These are phyloP conservation scores for Simalia tracyae DNA, from an alignment of 2,797 vertebrate genomes.

Conservation along the genomic window DNA sequence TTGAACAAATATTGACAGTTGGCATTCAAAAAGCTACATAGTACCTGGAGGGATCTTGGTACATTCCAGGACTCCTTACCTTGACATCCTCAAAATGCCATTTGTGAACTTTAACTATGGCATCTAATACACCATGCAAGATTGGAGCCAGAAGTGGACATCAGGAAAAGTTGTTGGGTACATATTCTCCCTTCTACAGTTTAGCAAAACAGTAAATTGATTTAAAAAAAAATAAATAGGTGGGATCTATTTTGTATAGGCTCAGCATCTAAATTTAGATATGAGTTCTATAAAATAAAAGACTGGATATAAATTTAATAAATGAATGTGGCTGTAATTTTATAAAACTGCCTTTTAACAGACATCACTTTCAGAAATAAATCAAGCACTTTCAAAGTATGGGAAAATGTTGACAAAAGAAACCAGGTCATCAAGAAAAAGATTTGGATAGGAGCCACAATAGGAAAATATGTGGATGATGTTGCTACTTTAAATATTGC, in stretches of 20 bases:
- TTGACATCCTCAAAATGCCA: neutral
- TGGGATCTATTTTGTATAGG: no score
- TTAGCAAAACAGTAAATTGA: neutral
- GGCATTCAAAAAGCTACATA: neutral
- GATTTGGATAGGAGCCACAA: neutral
- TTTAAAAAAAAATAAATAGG: neutral
- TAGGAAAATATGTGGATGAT: neutral
- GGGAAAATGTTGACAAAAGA: neutral
- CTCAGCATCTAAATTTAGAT: no score
- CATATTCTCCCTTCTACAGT: neutral
- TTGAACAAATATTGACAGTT: neutral
- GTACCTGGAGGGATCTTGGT: neutral
- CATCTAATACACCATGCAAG: neutral
- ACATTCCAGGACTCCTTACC: neutral
- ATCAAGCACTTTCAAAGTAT: neutral
- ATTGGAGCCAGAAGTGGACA: neutral
- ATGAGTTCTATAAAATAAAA: neutral
- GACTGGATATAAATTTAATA: neutral
- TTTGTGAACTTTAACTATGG: neutral
- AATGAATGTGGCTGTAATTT: neutral
- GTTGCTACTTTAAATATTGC: neutral
- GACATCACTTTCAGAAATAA: neutral
- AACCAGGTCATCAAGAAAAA: neutral
- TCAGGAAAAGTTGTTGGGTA: neutral
- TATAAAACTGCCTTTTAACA: neutral